Base-by-base conservation (phyloP, 1,140 invertebrate species). In the Apocrypta bakeri region DNA sequence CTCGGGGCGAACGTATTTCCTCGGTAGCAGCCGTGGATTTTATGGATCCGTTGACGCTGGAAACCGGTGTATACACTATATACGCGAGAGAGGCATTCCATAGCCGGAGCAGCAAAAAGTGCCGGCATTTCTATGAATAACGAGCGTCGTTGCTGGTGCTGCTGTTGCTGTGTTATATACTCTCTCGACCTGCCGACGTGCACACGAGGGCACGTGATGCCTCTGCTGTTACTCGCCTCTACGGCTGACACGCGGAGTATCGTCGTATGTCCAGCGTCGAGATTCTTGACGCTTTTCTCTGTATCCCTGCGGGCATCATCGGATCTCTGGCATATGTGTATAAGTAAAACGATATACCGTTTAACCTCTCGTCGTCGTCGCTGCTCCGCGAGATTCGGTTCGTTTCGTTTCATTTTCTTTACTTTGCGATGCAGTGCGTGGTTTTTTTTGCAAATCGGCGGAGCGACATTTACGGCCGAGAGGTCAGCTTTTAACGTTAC, bases 121-220 rank as follows among this genome's bases (percentile, higher is more conserved):
- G 33, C 69, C 69, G 69, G 27, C 72, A 42, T 74, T 74, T 74
- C 72, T 74, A 74, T 74, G 72, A 74, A 74, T 74, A 74, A 74
- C 72, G 72, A 74, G 42, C 72, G 42, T 48, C 42, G 72, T 56
- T 56, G 48, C 17, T 17, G 11, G 17, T 42, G 48, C 48, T 21
- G 48, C 48, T 56, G 33, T 9, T 2, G 33, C 33, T 37, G 33
- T 37, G 33, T 9, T 37, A 37, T 37, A 37, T 37, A 56, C 48
- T 56, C 48, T 56, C 48, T 56, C 48, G 48, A 56, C 48, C 48
- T 56, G 21, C 33, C 33, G 33, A 2, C 33, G 33, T 4, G 33
- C 33, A 37, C 48, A 4, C 48, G 48, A 56, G 48, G 48, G 48
- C 48, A 56, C n/a, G 21, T 56, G n/a, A 56, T 56, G 48, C 48